These are phyloP conservation scores for Euphydryas editha DNA, from an alignment of 2,888 invertebrate genomes.

Conservation along the genomic window DNA sequence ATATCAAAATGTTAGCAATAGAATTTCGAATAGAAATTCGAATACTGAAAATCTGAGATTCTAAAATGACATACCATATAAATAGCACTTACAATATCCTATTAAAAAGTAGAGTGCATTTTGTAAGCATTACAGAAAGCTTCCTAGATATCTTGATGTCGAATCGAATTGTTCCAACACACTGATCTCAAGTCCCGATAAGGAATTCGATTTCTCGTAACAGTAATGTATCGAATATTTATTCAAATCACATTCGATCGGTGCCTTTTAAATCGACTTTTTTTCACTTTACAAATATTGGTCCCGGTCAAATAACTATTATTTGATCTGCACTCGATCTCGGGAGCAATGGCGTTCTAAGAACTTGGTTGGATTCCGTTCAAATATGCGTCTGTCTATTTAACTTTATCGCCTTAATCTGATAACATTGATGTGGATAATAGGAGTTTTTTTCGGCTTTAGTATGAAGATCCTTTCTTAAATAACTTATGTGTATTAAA, in stretches of 20 bases:
- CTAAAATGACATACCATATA: not conserved
- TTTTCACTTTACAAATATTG: constrained; percentile 63
- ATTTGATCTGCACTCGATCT: constrained; percentile 65
- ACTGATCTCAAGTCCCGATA: constrained; percentile 41
- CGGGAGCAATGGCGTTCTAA: constrained; percentile 59
- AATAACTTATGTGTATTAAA: not conserved
- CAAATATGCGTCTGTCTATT: constrained; percentile 14
- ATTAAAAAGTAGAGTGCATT: constrained; percentile 24
- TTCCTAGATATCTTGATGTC: constrained; percentile 36
- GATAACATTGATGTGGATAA: constrained; percentile 9
- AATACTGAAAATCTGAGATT: not conserved
- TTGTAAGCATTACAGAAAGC: constrained; percentile 38
- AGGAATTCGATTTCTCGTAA: constrained; percentile 49
- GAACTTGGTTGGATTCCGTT: constrained; percentile 46
- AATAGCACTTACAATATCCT: constrained; percentile 1
- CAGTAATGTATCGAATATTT: constrained; percentile 55
- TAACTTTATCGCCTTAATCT: constrained; percentile 22
- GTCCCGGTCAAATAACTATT: constrained; percentile 63
- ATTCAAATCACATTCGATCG: constrained; percentile 66
- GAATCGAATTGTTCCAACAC: constrained; percentile 42
- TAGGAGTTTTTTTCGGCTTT: not conserved
- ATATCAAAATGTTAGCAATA: not conserved
- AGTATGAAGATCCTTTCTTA: constrained; percentile 1
- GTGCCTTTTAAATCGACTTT: constrained; percentile 55
- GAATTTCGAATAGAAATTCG: not conserved